Evolutionary conservation across 1,140 invertebrate genomes (phyloP), one percentile per base, ranked within the genome.

Genomic region (Drosophila sp.): DNA sequence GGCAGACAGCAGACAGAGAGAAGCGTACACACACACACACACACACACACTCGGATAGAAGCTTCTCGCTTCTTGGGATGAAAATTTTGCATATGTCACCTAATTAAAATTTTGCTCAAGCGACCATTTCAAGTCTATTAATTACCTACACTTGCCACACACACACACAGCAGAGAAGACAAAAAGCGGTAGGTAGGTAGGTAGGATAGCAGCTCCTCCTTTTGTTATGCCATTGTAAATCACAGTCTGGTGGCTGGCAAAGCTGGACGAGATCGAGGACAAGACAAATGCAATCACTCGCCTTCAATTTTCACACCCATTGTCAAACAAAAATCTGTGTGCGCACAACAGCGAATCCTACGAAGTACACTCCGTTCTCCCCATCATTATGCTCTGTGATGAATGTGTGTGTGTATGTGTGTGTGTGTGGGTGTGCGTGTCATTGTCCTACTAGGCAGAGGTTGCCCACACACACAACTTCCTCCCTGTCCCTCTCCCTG

Each of bases 101-200:
- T 87, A 87, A 87, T 87, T 87, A 87, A 87, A 87, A 87, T 87
- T 80, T 87, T 89, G 72, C 67, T 66, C 72, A 74, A 83, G 79
- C 83, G 84, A 79, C 84, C 83, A 89, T 87, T 87, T 87, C 83
- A 89, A 86, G 83, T 86, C 83, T 86, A 86, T 86, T 86, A 86
- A 86, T 86, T 86, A 86, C 83, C 83, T 89, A 84, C 68, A 68
- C 71, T 69, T 57, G 33, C 35, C 58, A 72, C 30, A 10, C 35
- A 38, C 8, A 8, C 10, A 10, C 35, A 38, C 67, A 60, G 29
- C 60, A 29, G 41, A 41, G 38, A 74, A 30, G 68, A 56, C 75
- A 75, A 67, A 67, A 57, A 27, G 47, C 38, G 17, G 5, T 44
- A 44, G 41, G 40, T 41, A 41, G 11, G 17, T 44, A 17, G 11